Percentiles rank a stretch among this genome's conserved stretches.
phyloP scores from a whole-genome alignment of 2,888 invertebrate species.

The Nomada lathburiana region DNA sequence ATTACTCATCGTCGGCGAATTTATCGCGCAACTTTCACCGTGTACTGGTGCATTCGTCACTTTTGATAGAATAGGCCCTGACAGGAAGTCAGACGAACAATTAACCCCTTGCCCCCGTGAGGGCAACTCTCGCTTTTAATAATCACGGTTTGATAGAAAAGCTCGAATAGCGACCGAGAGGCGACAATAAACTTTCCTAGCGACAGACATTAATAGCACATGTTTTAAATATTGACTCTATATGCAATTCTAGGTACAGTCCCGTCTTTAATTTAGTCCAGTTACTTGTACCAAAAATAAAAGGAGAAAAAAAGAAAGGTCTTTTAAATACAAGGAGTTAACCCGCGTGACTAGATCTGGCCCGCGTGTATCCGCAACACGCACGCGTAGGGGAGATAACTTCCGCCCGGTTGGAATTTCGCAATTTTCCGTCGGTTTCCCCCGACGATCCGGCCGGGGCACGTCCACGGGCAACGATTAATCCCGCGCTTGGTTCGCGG shows the following conservation, averaged over 20 bases:
- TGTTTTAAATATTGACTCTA: too few species aligned
- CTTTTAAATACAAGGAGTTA: conserved; percentile 10
- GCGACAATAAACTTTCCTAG: too few species aligned
- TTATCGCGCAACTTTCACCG: conserved; percentile 42
- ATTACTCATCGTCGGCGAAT: conserved; percentile 38
- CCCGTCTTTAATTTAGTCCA: background rate
- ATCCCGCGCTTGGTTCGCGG: background rate
- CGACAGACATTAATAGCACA: too few species aligned
- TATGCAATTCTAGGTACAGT: too few species aligned
- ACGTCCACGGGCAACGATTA: conserved; percentile 6
- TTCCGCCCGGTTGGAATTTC: conserved; percentile 5
- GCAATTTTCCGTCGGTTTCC: background rate
- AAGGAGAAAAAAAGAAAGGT: background rate
- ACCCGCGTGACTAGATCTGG: conserved; percentile 8
- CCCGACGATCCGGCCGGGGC: background rate
- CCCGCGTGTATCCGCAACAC: background rate
- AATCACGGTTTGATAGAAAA: too few species aligned
- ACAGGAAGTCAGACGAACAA: background rate
- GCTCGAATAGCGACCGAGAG: too few species aligned
- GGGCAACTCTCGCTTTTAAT: too few species aligned
- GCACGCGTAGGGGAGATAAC: background rate
- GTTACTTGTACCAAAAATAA: background rate
- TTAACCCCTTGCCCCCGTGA: background rate
- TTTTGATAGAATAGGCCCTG: background rate
- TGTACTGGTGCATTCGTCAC: background rate